These are phyloP conservation scores for Fregetta grallaria DNA, from an alignment of 2,113 vertebrate genomes.

Conservation along the genomic window DNA sequence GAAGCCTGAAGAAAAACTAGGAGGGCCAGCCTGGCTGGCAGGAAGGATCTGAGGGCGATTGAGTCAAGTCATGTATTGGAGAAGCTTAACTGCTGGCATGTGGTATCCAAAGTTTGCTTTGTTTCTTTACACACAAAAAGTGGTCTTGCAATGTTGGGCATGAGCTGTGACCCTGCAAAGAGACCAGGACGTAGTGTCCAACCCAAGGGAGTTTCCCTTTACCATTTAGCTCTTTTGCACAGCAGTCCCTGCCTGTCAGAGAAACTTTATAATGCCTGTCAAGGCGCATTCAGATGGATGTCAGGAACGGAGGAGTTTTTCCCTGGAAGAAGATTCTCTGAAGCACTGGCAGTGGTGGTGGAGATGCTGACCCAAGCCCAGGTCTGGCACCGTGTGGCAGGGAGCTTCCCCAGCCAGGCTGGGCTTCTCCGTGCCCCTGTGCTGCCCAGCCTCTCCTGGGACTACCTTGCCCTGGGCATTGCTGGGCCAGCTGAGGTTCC, in stretches of 20 bases:
- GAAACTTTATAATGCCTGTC: background rate
- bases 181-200: background rate
- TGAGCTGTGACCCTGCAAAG: background rate
- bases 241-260: background rate
- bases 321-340: background rate
- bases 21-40: background rate
- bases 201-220: background rate
- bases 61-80: background rate
- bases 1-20: background rate
- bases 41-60: background rate
- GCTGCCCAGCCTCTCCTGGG: background rate
- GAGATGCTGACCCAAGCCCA: background rate
- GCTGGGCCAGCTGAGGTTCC: background rate
- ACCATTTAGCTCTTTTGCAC: background rate
- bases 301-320: background rate
- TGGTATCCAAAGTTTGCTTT: background rate
- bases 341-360: background rate
- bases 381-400: fast-evolving
- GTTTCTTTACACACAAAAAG: background rate
- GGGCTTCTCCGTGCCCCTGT: background rate
- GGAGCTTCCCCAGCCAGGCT: background rate
- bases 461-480: background rate
- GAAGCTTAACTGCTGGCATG: background rate
- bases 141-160: background rate
- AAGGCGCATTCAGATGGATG: background rate